Evolutionary conservation across 1,140 invertebrate genomes (phyloP).

Genomic region (Phymorhynchus buccinoides): DNA sequence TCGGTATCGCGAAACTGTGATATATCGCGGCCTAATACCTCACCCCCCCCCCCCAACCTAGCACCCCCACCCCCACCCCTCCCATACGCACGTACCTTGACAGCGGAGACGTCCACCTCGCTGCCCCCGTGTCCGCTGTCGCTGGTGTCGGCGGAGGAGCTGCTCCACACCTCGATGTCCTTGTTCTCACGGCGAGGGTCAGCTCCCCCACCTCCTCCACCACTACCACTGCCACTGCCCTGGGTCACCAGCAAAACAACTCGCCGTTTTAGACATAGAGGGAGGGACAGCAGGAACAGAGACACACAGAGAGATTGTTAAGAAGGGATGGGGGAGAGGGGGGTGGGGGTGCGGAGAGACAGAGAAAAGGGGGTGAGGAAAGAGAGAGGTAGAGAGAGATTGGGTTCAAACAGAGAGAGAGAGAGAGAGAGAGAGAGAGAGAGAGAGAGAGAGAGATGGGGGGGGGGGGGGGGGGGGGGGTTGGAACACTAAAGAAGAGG

Average conservation of each 20-base stretch:
- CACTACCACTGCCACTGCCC: not conserved
- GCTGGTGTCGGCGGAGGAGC: slow-evolving; percentile 45
- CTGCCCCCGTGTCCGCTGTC: slow-evolving; percentile 47
- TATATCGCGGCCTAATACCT: slow-evolving; percentile 7
- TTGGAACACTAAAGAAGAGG: too few species aligned
- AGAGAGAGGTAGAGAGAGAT: too few species aligned
- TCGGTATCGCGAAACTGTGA: not conserved
- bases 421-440: not conserved
- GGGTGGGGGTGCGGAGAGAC: too few species aligned
- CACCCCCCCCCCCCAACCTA: too few species aligned
- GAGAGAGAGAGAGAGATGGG: not conserved
- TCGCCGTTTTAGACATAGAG: too few species aligned
- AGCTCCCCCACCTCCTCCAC: too few species aligned
- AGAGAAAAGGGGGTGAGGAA: too few species aligned
- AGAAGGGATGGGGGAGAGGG: too few species aligned
- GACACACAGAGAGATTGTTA: too few species aligned
- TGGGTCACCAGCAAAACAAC: not conserved
- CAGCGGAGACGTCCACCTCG: slow-evolving; percentile 44
- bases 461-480: not conserved
- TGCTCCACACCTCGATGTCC: slow-evolving; percentile 44
- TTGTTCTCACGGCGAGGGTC: not conserved
- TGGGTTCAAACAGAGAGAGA: not conserved
- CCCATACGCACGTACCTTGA: too few species aligned
- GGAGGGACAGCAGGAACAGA: too few species aligned
- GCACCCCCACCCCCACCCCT: too few species aligned